phyloP scores from a whole-genome alignment of 1,140 invertebrate species.

The Zaprionus vittiger region DNA sequence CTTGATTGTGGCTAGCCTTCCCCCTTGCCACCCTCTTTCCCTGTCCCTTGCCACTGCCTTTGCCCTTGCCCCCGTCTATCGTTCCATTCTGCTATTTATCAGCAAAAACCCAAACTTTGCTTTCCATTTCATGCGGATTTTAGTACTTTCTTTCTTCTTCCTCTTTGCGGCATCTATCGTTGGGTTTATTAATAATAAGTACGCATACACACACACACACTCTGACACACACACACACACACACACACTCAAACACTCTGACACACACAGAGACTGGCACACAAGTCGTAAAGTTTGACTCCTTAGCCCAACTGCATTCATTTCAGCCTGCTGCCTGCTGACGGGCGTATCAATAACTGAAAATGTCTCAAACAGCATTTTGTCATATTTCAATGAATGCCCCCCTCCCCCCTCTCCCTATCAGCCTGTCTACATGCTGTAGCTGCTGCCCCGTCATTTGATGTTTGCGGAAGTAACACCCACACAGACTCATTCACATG shows the following conservation, averaged over 20 bases:
- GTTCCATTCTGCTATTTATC: slow-evolving; percentile 62
- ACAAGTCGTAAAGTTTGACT: neutral
- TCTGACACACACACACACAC: slow-evolving; percentile 5
- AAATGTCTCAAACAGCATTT: slow-evolving; percentile 83
- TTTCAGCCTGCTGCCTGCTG: slow-evolving; percentile 39
- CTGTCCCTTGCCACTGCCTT: neutral
- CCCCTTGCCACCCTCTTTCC: neutral
- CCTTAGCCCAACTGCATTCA: slow-evolving; percentile 13
- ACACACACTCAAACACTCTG: slow-evolving; percentile 14
- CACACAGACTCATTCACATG: slow-evolving; percentile 15
- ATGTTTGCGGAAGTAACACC: slow-evolving; percentile 77
- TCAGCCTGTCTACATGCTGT: neutral
- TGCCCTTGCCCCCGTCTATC: neutral
- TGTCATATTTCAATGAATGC: slow-evolving; percentile 78
- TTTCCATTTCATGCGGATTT: slow-evolving; percentile 72
- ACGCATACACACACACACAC: slow-evolving; percentile 19
- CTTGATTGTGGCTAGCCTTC: neutral
- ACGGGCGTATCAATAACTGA: slow-evolving; percentile 80
- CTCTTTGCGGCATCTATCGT: slow-evolving; percentile 17
- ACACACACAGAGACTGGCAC: slow-evolving; percentile 9
- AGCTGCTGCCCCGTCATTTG: slow-evolving; percentile 45
- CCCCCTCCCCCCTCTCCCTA: neutral
- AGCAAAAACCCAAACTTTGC: slow-evolving; percentile 64
- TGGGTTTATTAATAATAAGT: slow-evolving; percentile 73
- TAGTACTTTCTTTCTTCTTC: slow-evolving; percentile 50